Evolutionary conservation across 2,797 vertebrate species (phyloP).

Genomic region (Pseudochirops cupreus): DNA sequence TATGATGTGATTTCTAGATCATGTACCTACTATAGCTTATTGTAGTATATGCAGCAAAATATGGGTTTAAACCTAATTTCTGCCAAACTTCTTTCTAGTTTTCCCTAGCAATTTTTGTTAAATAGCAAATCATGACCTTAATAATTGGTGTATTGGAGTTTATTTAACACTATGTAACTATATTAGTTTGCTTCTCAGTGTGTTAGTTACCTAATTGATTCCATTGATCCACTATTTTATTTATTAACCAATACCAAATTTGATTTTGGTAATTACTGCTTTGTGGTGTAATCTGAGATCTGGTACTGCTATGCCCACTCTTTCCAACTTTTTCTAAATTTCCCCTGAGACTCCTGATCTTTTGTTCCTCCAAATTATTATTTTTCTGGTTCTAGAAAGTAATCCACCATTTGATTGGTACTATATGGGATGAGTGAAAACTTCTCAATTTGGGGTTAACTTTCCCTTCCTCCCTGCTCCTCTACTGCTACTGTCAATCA

Average conservation of each 20-base stretch:
- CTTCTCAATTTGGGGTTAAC: too few species aligned
- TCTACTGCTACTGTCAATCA: too few species aligned
- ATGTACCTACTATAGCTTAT: background rate
- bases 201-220: background rate
- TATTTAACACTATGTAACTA: background rate
- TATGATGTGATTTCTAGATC: background rate
- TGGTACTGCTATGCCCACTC: background rate
- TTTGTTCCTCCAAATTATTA: too few species aligned
- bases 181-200: background rate
- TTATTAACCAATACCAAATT: background rate
- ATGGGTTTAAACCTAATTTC: background rate
- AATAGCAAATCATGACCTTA: background rate
- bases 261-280: background rate
- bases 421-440: too few species aligned
- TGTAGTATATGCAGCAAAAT: background rate
- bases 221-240: background rate
- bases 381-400: background rate
- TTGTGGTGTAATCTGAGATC: background rate
- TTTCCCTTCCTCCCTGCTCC: too few species aligned
- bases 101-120: background rate
- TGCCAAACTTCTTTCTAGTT: background rate
- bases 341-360: too few species aligned
- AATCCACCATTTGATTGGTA: background rate
- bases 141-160: background rate
- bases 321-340: too few species aligned